Percentiles rank a stretch among this genome's conserved stretches.
phyloP scores from a whole-genome alignment of 2,888 invertebrate species.

The Acrobeloides nanus region DNA sequence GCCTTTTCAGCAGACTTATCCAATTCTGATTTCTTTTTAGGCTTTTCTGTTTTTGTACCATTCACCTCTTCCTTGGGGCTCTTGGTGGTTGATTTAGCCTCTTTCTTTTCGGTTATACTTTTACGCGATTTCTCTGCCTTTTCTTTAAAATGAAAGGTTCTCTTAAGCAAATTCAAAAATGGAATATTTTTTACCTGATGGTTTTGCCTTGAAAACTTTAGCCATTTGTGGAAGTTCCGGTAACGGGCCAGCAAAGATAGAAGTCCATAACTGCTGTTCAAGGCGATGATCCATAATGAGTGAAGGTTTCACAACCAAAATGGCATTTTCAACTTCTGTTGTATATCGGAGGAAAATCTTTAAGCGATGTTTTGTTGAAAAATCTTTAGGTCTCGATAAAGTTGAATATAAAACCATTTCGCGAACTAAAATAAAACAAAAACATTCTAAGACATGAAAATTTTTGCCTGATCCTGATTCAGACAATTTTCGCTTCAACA shows the following conservation, averaged over 20 bases:
- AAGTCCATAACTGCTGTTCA: conserved; percentile 21
- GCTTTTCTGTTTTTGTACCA: conserved; percentile 3
- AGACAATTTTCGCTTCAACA: no score
- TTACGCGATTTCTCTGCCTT: no score
- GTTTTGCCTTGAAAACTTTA: no score
- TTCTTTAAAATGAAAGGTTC: no score
- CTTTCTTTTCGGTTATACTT: neutral
- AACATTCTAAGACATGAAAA: no score
- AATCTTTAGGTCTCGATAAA: no score
- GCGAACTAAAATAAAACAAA: no score
- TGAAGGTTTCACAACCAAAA: conserved; percentile 7
- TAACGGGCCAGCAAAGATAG: conserved; percentile 28
- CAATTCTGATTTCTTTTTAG: neutral
- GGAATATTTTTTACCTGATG: no score
- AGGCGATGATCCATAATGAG: conserved; percentile 17
- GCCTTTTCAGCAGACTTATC: no score
- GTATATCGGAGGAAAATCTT: conserved; percentile 5
- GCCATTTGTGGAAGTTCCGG: conserved; percentile 33
- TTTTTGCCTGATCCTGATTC: no score
- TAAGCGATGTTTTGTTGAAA: conserved; percentile 2
- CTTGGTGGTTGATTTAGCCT: conserved; percentile 4
- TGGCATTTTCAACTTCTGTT: conserved; percentile 2
- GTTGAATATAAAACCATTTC: no score
- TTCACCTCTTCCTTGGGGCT: conserved; percentile 1
- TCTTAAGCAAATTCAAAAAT: no score